Conservation (phyloP, 2,113 vertebrate species). For the Melanocharis versteri region DNA sequence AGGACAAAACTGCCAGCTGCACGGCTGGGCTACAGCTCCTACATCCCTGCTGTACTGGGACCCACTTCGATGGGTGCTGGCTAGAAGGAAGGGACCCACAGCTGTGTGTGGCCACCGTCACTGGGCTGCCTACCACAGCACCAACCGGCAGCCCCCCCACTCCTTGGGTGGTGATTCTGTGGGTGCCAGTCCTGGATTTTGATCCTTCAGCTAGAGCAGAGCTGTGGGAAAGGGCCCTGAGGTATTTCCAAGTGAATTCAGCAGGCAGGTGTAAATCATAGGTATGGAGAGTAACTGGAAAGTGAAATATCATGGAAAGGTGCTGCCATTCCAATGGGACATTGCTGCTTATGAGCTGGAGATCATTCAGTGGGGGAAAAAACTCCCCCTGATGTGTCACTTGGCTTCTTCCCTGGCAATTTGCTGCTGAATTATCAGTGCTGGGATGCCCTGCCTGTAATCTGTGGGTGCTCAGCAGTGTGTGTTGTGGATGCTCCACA, state of each 20-base stretch:
- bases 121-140: background rate
- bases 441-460: background rate
- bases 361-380: background rate
- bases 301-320: background rate
- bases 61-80: fast-evolving
- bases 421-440: background rate
- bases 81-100: background rate
- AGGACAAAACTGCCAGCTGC: background rate
- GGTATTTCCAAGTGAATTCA: background rate
- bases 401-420: background rate
- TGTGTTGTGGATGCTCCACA: fast-evolving
- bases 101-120: background rate
- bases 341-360: background rate
- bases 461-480: background rate
- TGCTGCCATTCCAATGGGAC: background rate
- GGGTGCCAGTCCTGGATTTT: background rate
- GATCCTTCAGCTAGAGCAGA: background rate
- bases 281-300: background rate
- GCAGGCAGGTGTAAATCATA: background rate
- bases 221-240: background rate
- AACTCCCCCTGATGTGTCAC: background rate
- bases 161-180: background rate
- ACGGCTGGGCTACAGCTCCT: background rate
- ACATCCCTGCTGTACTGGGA: background rate
- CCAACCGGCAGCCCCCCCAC: background rate